Conservation (phyloP, 2,888 invertebrate genomes). For the Cancer borealis region DNA sequence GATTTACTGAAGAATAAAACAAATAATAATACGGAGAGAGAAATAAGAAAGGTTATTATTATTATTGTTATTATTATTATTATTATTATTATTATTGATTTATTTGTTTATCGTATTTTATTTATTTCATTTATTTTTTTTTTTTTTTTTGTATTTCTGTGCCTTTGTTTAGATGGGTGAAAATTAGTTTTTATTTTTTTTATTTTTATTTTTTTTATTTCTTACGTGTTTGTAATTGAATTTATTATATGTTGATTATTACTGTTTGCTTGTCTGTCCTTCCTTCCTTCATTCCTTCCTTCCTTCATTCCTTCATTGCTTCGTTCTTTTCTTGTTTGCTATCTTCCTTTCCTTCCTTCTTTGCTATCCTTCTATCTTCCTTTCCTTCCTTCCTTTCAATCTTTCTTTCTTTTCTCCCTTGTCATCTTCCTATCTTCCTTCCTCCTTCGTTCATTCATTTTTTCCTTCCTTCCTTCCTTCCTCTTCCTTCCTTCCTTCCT, state of each 20-base stretch:
- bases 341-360: background rate
- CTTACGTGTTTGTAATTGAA: background rate
- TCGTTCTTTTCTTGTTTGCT: background rate
- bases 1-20: background rate
- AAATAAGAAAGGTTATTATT: background rate
- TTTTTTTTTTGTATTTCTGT: background rate
- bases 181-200: background rate
- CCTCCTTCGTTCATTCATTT: background rate
- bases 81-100: background rate
- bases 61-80: background rate
- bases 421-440: background rate
- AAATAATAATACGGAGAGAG: background rate
- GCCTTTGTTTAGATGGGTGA: background rate
- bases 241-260: background rate
- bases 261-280: background rate
- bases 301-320: background rate
- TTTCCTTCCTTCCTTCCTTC: background rate
- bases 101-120: background rate
- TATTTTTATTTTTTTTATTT: background rate
- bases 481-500: background rate
- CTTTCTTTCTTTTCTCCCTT: background rate
- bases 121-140: background rate
- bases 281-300: background rate
- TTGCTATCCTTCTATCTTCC: too few species aligned
- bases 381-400: background rate